Percentiles rank a stretch among this genome's conserved stretches.
Evolutionary conservation across 2,113 vertebrate species (phyloP).

Genomic region (Ochotona curzoniae): DNA sequence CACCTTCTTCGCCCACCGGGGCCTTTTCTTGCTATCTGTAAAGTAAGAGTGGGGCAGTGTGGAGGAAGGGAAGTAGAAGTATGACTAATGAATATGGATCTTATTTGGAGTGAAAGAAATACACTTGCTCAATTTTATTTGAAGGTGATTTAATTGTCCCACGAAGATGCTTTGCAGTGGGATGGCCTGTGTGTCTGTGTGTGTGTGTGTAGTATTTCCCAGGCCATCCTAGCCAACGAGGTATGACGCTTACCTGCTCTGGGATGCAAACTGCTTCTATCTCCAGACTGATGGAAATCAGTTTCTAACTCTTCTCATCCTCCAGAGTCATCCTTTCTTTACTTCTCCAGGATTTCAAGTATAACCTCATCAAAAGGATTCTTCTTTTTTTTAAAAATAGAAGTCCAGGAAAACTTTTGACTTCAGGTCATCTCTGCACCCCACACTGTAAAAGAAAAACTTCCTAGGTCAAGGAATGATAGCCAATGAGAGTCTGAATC

Average conservation of each 20-base stretch:
- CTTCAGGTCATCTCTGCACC: background rate
- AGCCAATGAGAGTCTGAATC: background rate
- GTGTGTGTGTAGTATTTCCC: too few species aligned
- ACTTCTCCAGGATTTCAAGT: background rate
- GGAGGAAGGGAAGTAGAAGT: background rate
- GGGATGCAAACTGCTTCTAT: background rate
- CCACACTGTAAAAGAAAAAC: background rate
- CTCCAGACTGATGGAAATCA: background rate
- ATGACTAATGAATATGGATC: background rate
- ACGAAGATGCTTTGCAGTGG: too few species aligned
- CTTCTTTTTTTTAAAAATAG: background rate
- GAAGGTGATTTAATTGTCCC: background rate
- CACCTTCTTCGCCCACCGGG: background rate
- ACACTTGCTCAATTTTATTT: background rate
- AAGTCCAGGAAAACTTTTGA: slow-evolving; percentile 42
- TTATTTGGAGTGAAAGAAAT: background rate
- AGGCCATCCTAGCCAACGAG: background rate
- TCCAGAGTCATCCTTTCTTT: background rate
- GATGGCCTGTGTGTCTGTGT: too few species aligned
- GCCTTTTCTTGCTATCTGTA: background rate
- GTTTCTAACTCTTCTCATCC: background rate
- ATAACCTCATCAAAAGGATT: background rate
- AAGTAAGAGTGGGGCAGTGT: background rate
- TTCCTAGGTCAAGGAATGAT: background rate
- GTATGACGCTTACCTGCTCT: background rate